These are phyloP conservation scores for Danaus chrysippus DNA, from an alignment of 2,888 invertebrate species.

Conservation along the genomic window DNA sequence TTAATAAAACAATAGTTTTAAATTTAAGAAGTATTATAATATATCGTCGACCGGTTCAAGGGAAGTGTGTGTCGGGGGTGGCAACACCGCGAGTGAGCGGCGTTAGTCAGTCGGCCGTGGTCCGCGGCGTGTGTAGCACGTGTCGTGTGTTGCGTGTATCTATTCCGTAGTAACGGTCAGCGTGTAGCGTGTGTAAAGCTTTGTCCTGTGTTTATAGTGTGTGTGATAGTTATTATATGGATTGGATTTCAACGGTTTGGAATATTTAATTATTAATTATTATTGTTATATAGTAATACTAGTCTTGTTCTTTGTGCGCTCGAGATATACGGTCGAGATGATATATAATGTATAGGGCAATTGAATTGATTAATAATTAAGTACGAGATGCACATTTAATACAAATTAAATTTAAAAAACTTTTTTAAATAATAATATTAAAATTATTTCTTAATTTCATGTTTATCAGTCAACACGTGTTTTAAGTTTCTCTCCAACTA, in stretches of 20 bases:
- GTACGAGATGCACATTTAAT: too few species aligned
- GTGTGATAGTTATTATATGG: conserved; percentile 37
- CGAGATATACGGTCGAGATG: too few species aligned
- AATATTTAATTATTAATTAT: conserved; percentile 4
- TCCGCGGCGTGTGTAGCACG: conserved; percentile 35
- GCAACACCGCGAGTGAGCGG: conserved; percentile 67
- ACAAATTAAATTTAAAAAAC: too few species aligned
- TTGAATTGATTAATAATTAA: too few species aligned
- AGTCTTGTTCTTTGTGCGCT: neutral
- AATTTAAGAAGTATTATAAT: neutral
- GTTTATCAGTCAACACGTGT: too few species aligned
- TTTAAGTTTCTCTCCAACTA: too few species aligned
- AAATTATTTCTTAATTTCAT: too few species aligned
- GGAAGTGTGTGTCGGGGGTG: conserved; percentile 27
- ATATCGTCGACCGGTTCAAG: conserved; percentile 10
- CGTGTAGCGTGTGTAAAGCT: conserved; percentile 13
- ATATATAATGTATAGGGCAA: too few species aligned
- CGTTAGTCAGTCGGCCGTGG: conserved; percentile 69
- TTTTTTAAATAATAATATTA: too few species aligned
- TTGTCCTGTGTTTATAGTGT: conserved; percentile 18
- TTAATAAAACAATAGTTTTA: neutral
- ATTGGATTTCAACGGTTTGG: conserved; percentile 11
- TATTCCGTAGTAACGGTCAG: neutral
- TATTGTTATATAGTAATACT: neutral
- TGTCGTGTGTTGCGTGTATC: conserved; percentile 32